Evolutionary conservation across 2,113 vertebrate genomes (phyloP).

Genomic region (Eretmochelys imbricata): DNA sequence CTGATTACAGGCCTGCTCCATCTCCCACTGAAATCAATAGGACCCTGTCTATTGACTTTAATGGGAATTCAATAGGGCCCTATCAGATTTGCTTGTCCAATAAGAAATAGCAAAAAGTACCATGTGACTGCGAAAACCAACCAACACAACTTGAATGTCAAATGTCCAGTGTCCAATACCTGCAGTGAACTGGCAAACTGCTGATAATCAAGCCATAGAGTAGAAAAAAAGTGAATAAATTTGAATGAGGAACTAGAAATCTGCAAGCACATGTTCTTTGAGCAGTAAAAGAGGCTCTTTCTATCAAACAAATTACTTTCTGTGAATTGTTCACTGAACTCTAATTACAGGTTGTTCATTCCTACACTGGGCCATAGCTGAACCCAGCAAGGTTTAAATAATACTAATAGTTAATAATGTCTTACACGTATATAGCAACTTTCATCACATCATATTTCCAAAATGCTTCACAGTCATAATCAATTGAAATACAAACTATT

Average conservation of each 20-base stretch:
- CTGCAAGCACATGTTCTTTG: neutral
- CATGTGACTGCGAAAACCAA: neutral
- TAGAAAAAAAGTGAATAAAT: neutral
- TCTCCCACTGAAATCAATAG: neutral
- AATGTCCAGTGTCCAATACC: neutral
- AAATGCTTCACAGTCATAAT: slow-evolving; percentile 42
- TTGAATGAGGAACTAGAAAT: neutral
- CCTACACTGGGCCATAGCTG: slow-evolving; percentile 27
- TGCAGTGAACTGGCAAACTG: neutral
- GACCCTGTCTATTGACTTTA: neutral
- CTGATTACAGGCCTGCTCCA: neutral
- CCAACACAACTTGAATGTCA: neutral
- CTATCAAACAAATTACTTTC: slow-evolving; percentile 30
- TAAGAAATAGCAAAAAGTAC: neutral
- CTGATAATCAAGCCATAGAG: neutral
- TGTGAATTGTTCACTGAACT: slow-evolving; percentile 50
- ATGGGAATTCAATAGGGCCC: neutral
- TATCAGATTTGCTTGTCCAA: neutral
- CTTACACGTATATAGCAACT: slow-evolving; percentile 12
- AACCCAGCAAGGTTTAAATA: slow-evolving; percentile 43
- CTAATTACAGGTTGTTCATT: slow-evolving; percentile 65
- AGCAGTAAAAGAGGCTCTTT: neutral
- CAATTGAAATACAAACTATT: slow-evolving; percentile 39
- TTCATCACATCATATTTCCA: slow-evolving; percentile 31
- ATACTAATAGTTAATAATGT: slow-evolving; percentile 25